Base-by-base conservation (phyloP, 2,888 invertebrate genomes). In the Elmis aenea region DNA sequence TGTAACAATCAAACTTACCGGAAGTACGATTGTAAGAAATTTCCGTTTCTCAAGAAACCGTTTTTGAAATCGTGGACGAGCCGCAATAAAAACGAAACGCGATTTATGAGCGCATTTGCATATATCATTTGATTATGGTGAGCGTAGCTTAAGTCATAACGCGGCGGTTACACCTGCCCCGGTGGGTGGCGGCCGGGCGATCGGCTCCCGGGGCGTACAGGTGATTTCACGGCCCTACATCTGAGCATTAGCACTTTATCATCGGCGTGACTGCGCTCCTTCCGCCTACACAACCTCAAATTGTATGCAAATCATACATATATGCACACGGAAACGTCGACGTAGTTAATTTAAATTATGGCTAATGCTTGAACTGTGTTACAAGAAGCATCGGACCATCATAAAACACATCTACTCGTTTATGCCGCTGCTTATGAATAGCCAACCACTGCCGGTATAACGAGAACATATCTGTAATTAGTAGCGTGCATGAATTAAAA, bases 401-500 rank as follows among this genome's bases (percentile, higher is more conserved):
- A 42, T 47, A 45, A 44, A 45, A 48, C 44, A 40, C 44, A 33
- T 38, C 44, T 32, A 24, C 34, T 36, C 36, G 35, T 41, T 29
- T 34, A 31, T 35, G 35, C 32, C 24, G 16, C 33, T 33, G 39
- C 27, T 46, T 46, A 46, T 46, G 46, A 46, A 46, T 46, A 46
- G 37, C 46, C 46, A 46, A 46, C 46, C 46, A 43, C 29, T 39
- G 49, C 46, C 42, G 33, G n/a, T 40, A 43, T 49, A 46, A 45
- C 40, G 46, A 50, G 46, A 45, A 52, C 51, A 52, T 52, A 51
- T 53, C 49, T 45, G 51, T 53, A 54, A 55, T 51, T 55, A 55
- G 53, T 52, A 52, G 52, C 51, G 50, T 51, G 55, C 54, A 56
- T 57, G 59, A 59, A 56, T 59, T 57, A 59, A 57, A 59, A 54